Conservation (phyloP, 2,888 invertebrate genomes). For the Nemotelus nigrinus region DNA sequence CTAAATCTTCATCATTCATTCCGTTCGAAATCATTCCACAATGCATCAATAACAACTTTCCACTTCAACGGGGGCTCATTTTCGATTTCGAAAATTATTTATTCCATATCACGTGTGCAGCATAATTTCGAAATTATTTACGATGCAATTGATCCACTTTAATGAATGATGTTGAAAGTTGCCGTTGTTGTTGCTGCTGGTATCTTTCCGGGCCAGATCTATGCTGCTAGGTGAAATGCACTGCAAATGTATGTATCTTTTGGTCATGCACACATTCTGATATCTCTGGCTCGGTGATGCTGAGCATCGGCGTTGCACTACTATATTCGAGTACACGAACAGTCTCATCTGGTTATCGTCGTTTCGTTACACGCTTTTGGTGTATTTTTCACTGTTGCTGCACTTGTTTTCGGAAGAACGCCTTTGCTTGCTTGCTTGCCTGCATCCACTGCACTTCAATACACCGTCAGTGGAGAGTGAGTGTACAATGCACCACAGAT, state of each 20-base stretch:
- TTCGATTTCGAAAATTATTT: neutral
- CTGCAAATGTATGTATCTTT: no score
- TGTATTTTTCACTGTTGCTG: neutral
- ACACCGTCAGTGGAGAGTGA: no score
- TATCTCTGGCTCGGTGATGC: no score
- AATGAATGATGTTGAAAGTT: slow-evolving; percentile 4
- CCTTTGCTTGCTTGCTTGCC: neutral
- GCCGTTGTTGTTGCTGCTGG: neutral
- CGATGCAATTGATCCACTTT: slow-evolving; percentile 32
- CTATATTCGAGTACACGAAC: neutral
- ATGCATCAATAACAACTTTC: no score
- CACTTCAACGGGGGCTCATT: no score
- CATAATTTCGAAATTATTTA: slow-evolving; percentile 27
- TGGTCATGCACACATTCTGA: no score
- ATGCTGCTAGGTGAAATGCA: no score
- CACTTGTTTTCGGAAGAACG: neutral
- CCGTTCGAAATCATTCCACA: no score
- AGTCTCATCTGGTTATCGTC: neutral
- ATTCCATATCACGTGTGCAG: slow-evolving; percentile 20
- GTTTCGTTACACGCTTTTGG: neutral
- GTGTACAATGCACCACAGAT: no score
- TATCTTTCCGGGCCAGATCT: neutral
- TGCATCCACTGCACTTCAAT: no score
- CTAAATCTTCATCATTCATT: no score
- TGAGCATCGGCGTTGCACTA: no score